Base-by-base conservation (phyloP, 1,140 invertebrate species). In the Dreissena polymorpha region DNA sequence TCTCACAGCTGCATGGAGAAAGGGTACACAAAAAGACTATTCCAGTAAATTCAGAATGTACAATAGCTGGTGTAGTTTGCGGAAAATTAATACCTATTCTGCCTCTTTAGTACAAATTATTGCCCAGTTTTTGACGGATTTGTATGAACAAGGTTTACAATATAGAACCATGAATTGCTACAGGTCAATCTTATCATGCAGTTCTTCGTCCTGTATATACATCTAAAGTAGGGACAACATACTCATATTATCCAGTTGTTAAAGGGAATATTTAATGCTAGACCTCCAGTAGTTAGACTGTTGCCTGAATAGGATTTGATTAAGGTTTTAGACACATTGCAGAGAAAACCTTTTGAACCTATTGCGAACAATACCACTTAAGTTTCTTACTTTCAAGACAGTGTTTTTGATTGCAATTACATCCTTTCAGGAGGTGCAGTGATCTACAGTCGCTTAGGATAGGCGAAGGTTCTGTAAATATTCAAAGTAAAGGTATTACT, bases 291-390 rank as follows among this genome's bases (percentile, higher is more conserved):
- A 0, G n/a, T n/a, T n/a, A 78, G 67, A 55, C 21, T 79, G 14
- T 18, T 86, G 25, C 82, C 86, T 14, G 84, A 86, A 53, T 85
- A 80, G 72, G 78, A 81, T 78, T 76, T 87, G 39, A 39, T 39
- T 39, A 39, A 39, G 69, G 67, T 80, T 49, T 72, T 81, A 14
- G 50, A 21, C 14, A 65, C 51, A 39, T 49, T 76, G 16, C 25
- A 74, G 60, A 76, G 81, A 16, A 39, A 68, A 0, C 81, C 83
- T 39, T 86, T 85, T 84, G 81, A 86, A 75, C 75, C 70, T 53
- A 63, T 86, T 64, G 49, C 23, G n/a, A 55, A 55, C 64, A 23
- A 67, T 65, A 70, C 16, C 5, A 13, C 27, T 82, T 8, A 86
- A 83, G 76, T 60, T 49, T 77, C n/a, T 72, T 14, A 78, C 75